Conservation (phyloP, 2,113 vertebrate species). For the Leptobrachium leishanense region DNA sequence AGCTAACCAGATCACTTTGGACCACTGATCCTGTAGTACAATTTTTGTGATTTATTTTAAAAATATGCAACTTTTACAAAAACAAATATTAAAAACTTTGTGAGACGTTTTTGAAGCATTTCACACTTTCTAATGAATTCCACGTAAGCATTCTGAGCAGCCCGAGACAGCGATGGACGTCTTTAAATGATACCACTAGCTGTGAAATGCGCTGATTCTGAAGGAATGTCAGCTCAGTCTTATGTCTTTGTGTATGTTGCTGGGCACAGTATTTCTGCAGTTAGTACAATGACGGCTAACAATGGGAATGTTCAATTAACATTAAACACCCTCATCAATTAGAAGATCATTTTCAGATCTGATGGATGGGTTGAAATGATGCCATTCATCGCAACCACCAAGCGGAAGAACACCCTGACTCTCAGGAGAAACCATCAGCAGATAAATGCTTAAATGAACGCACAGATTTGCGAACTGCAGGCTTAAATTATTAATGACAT, state of each 20-base stretch:
- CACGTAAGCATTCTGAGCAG: no score
- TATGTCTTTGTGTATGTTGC: conserved; percentile 51
- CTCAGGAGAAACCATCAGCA: conserved; percentile 69
- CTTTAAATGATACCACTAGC: no score
- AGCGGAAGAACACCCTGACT: conserved; percentile 80
- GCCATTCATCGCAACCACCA: conserved; percentile 85
- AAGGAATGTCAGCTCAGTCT: background rate
- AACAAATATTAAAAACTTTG: no score
- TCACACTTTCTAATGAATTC: no score
- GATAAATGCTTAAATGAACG: conserved; percentile 77
- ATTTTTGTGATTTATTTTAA: no score
- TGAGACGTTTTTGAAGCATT: no score
- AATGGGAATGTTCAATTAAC: conserved; percentile 90
- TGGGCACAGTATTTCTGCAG: conserved; percentile 62
- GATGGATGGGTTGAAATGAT: conserved; percentile 93
- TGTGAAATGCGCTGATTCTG: conserved; percentile 28
- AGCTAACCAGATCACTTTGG: no score
- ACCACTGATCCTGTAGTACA: no score
- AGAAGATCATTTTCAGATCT: conserved; percentile 90
- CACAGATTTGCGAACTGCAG: conserved; percentile 54
- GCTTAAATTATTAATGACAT: conserved; percentile 60
- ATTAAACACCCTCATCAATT: conserved; percentile 85
- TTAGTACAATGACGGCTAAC: conserved; percentile 74
- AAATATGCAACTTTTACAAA: no score
- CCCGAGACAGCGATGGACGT: no score